These are phyloP conservation scores for Mixornis gularis DNA, from an alignment of 2,113 vertebrate genomes.

Conservation along the genomic window DNA sequence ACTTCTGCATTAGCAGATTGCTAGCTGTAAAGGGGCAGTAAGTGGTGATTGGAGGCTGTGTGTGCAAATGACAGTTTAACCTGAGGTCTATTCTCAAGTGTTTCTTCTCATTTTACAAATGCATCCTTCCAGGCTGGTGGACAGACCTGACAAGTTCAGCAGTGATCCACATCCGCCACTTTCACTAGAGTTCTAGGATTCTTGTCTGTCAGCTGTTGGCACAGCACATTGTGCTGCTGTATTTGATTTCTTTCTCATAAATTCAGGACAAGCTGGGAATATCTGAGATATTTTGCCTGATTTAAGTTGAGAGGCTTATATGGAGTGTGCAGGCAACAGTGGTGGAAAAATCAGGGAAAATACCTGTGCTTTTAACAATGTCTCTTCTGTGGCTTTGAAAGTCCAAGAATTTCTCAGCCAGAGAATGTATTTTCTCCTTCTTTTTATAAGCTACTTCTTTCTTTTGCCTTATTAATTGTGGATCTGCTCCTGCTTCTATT, in stretches of 20 bases:
- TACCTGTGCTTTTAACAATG: constrained; percentile 52
- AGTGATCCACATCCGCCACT: neutral
- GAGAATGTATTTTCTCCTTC: constrained; percentile 50
- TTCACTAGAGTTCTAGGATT: neutral
- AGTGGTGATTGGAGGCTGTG: neutral
- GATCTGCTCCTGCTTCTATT: constrained; percentile 46
- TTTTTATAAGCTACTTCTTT: constrained; percentile 59
- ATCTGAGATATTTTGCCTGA: neutral
- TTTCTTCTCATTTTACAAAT: neutral
- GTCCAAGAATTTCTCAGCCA: constrained; percentile 42
- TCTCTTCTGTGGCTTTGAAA: constrained; percentile 58
- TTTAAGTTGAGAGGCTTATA: neutral
- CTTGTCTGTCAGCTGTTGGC: neutral
- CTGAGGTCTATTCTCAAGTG: neutral
- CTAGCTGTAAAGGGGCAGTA: neutral
- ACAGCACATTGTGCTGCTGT: neutral
- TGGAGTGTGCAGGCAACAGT: neutral
- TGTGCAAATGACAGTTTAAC: neutral
- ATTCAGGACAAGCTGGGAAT: neutral
- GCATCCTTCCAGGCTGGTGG: neutral
- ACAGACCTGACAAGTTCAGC: neutral
- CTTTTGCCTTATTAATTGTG: constrained; percentile 56
- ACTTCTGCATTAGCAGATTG: neutral
- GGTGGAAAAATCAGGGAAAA: constrained; percentile 56
- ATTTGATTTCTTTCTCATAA: neutral